Percentiles rank a stretch among this genome's conserved stretches.
phyloP scores from a whole-genome alignment of 1,140 invertebrate genomes.

The Atopsyche davidsoni region DNA sequence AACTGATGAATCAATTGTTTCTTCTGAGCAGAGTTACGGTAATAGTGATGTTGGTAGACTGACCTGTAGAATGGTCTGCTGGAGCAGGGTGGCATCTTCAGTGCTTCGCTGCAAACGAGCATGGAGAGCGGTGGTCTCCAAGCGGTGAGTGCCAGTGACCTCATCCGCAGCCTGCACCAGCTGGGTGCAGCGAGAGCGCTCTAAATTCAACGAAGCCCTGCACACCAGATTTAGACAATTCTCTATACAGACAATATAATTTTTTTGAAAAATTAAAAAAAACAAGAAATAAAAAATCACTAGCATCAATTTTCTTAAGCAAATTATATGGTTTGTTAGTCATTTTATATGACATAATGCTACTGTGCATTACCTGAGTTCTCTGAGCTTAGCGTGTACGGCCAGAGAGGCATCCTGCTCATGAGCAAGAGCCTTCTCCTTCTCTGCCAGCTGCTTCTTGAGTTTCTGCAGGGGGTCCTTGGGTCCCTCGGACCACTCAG shows the following conservation, averaged over 20 bases:
- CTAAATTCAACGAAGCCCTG: conserved; percentile 36
- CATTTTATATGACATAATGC: conserved; percentile 2
- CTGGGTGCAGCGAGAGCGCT: conserved; percentile 34
- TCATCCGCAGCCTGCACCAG: conserved; percentile 33
- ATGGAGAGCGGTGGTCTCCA: conserved; percentile 55
- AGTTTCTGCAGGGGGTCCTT: conserved; percentile 78
- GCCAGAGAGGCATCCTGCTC: conserved; percentile 64
- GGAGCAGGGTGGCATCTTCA: conserved; percentile 46
- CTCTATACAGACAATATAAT: no score
- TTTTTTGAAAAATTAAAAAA: no score
- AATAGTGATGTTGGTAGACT: no score
- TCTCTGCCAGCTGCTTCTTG: conserved; percentile 79
- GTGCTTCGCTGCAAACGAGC: conserved; percentile 54
- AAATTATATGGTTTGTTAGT: no score
- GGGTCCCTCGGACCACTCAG: conserved; percentile 83
- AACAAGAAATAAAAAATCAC: no score
- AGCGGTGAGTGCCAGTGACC: conserved; percentile 32
- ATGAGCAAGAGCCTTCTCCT: conserved; percentile 65
- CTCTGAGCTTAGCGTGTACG: conserved; percentile 69
- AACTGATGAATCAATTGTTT: no score
- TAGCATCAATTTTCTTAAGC: no score
- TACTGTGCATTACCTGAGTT: conserved; percentile 51
- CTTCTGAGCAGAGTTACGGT: no score
- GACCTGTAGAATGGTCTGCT: conserved; percentile 37
- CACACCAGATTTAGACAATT: background rate